Evolutionary conservation across 1,140 invertebrate species (phyloP).

Genomic region (Bombus superbus): DNA sequence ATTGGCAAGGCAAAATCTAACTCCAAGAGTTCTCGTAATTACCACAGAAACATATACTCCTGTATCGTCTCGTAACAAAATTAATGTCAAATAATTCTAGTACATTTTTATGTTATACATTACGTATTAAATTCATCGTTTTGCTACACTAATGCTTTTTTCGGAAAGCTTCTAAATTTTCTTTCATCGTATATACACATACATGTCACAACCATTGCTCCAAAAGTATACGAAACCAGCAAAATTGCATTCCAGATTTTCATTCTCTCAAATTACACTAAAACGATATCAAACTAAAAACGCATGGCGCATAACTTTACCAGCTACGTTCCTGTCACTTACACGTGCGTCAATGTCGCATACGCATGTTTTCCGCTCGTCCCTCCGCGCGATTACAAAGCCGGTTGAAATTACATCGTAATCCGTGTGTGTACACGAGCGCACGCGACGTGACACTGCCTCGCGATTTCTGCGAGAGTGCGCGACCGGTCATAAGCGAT

Average conservation of each 20-base stretch:
- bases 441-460: constrained; percentile 34
- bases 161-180: neutral
- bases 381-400: constrained; percentile 55
- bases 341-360: constrained; percentile 39
- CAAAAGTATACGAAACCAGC: too few relatives aligned
- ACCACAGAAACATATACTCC: too few relatives aligned
- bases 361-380: neutral
- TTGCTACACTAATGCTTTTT: neutral
- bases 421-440: constrained; percentile 25
- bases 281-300: too few relatives aligned
- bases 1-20: neutral
- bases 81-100: too few relatives aligned
- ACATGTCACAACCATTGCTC: neutral
- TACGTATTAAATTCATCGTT: neutral
- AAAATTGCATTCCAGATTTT: neutral
- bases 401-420: constrained; percentile 64
- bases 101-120: too few relatives aligned
- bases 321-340: constrained; percentile 52
- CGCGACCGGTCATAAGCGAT: constrained; percentile 20
- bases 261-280: neutral
- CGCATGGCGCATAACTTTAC: too few relatives aligned
- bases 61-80: too few relatives aligned
- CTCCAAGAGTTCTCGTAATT: too few relatives aligned
- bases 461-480: constrained; percentile 48
- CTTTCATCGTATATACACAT: too few relatives aligned